Evolutionary conservation across 2,888 invertebrate species (phyloP).

Genomic region (Gryllus longicercus): DNA sequence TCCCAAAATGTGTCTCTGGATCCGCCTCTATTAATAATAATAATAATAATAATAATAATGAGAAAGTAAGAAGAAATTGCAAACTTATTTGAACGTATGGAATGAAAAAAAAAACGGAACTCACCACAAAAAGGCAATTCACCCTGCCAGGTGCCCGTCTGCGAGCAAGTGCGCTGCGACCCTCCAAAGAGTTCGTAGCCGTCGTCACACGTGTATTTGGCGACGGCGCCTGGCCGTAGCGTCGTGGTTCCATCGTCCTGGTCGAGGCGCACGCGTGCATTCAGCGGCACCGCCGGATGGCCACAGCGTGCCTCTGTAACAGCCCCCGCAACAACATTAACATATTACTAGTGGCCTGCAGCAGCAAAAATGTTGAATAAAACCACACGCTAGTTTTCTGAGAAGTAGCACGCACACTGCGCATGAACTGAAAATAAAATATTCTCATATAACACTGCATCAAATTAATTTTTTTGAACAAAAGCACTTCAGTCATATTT

Average conservation of each 20-base stretch:
- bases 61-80: background rate
- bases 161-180: slow-evolving; percentile 54
- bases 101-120: slow-evolving; percentile 36
- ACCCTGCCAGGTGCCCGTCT: slow-evolving; percentile 72
- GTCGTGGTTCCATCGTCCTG: slow-evolving; percentile 50
- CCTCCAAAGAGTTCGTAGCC: slow-evolving; percentile 85
- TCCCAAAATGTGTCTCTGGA: no score
- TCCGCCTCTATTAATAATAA: no score
- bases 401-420: no score
- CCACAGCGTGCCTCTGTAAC: slow-evolving; percentile 62
- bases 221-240: slow-evolving; percentile 54
- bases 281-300: slow-evolving; percentile 80
- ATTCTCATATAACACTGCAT: no score
- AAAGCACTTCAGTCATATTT: no score
- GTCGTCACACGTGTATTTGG: slow-evolving; percentile 79
- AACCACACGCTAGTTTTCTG: no score
- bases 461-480: no score
- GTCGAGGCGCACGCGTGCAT: slow-evolving; percentile 68
- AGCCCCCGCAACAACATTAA: background rate
- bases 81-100: slow-evolving; percentile 30
- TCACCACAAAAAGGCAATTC: slow-evolving; percentile 83
- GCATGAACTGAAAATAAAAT: no score
- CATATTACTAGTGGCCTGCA: no score
- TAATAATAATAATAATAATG: no score
- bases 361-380: no score